Conservation (phyloP, 2,113 vertebrate genomes). For the Elephas maximus region DNA sequence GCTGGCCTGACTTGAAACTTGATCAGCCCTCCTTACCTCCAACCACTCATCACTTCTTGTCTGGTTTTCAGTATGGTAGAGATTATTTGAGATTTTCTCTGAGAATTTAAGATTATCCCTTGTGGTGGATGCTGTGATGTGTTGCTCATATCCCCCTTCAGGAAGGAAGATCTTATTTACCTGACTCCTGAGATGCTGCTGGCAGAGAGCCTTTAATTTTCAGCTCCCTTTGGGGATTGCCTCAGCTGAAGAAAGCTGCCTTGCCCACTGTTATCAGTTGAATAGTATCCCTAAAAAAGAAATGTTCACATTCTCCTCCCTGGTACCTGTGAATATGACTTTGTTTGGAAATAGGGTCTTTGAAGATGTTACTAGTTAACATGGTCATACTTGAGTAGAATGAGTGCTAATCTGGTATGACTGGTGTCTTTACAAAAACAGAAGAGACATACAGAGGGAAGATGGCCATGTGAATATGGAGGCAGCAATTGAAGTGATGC, state of each 20-base stretch:
- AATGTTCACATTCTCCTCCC: neutral
- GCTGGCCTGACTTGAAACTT: neutral
- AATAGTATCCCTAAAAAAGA: neutral
- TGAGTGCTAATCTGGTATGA: neutral
- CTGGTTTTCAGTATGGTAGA: neutral
- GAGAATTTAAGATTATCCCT: neutral
- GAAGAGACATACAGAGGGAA: neutral
- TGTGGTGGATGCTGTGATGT: neutral
- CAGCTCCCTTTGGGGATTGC: neutral
- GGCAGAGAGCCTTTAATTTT: neutral
- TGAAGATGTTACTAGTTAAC: neutral
- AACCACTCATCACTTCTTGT: neutral
- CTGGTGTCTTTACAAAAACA: neutral
- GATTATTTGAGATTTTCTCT: neutral
- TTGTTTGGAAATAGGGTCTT: neutral
- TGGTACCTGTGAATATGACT: neutral
- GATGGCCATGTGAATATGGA: neutral
- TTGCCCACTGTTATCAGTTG: neutral
- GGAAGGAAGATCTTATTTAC: neutral
- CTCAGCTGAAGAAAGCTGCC: neutral
- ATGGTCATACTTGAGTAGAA: neutral
- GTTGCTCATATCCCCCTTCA: neutral
- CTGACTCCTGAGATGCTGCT: neutral
- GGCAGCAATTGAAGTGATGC: too few relatives aligned
- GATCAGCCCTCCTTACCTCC: rapidly evolving